Evolutionary conservation across 1,140 invertebrate genomes (phyloP), one percentile per base, ranked within the genome.

Genomic region (Eumeta japonica): DNA sequence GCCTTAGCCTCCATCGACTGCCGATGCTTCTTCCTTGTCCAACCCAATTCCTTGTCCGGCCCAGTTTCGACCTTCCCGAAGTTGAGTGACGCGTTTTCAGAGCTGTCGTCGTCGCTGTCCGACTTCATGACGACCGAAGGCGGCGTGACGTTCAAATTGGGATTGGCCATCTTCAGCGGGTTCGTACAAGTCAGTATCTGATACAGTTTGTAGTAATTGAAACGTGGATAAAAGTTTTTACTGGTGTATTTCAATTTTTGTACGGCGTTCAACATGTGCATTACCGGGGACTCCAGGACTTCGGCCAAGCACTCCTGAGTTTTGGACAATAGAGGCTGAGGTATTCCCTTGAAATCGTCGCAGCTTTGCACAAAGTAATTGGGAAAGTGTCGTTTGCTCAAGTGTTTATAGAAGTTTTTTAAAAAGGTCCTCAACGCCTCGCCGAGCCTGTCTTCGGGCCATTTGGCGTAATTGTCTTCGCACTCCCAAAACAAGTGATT

Each of bases 401-500:
- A 58, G 3, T 80, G 75, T 1, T 77, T 56, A 40, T 80, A 80
- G 38, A 81, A 80, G 29, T 77, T 79, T 12, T 77, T 63, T 0
- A 90, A 67, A 29, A 90, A 78, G 14, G 77, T 63, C 28, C 81
- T 55, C 11, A 90, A 48, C 18, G 79, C 81, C 46, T 83, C 79
- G 10, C 87, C 87, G 0, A 87, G 66, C 20, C 81, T 68, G 57
- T 85, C 80, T 45, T 88, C 83, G 0, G 82, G 77, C 87, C 86
- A 90, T 30, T 77, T 81, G 2, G 76, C 76, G 46, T 79, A 81
- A 42, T 84, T 80, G 16, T 81, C 79, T 57, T 91, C 88, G 42
- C 86, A 85, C 59, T 88, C 77, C 84, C 85, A 88, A 55, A 88
- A 89, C n/a, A 91, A 57, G 51, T 85, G 81, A 36, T 83, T 84